phyloP scores from a whole-genome alignment of 2,888 invertebrate genomes.

The Lochmaea crataegi region DNA sequence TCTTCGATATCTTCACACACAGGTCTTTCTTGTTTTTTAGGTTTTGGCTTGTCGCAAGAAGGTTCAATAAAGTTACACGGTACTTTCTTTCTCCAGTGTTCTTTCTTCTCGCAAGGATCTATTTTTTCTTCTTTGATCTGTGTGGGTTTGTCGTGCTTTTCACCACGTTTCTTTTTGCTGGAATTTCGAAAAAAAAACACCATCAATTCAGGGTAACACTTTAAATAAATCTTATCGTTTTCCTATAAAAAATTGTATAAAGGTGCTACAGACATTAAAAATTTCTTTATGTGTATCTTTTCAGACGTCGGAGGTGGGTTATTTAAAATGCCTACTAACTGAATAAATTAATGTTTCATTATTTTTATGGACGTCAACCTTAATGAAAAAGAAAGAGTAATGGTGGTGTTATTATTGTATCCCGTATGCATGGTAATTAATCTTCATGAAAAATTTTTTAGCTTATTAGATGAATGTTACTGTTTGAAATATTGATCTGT shows the following conservation, averaged over 20 bases:
- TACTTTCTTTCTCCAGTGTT: neutral
- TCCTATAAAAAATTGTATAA: neutral
- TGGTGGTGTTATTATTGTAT: constrained; percentile 39
- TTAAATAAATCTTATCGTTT: too few relatives aligned
- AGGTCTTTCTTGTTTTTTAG: neutral
- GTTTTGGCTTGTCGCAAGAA: neutral
- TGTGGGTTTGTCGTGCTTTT: neutral
- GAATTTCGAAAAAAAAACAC: too few relatives aligned
- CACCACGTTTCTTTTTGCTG: too few relatives aligned
- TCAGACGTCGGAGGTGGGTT: constrained; percentile 31
- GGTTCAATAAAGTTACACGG: neutral
- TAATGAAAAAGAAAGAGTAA: constrained; percentile 40
- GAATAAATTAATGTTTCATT: constrained; percentile 45
- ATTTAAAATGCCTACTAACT: constrained; percentile 37
- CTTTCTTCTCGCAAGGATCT: neutral
- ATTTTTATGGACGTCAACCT: constrained; percentile 44
- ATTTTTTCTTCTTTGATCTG: neutral
- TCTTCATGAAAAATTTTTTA: constrained; percentile 36
- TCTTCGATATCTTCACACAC: neutral
- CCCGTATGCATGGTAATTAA: constrained; percentile 42
- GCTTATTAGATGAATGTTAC: constrained; percentile 24
- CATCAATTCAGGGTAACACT: too few relatives aligned
- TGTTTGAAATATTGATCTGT: neutral
- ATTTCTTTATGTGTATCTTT: neutral
- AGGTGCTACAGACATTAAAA: too few relatives aligned